These are phyloP conservation scores for Anodontia alba DNA, from an alignment of 2,888 invertebrate genomes.

Conservation along the genomic window DNA sequence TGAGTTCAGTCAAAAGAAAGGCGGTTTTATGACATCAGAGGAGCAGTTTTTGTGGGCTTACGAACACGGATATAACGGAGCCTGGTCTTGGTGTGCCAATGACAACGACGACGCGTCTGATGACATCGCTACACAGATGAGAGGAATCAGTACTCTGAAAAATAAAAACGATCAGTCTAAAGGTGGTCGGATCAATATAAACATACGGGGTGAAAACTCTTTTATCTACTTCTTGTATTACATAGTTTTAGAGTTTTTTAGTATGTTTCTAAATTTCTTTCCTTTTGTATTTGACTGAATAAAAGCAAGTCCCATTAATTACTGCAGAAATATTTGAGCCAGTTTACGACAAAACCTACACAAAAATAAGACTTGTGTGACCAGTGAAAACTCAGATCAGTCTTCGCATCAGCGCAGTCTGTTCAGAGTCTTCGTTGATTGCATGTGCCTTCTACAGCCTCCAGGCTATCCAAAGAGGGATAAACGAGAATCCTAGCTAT, in stretches of 20 bases:
- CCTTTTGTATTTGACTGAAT: neutral
- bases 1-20: slow-evolving; percentile 69
- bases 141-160: slow-evolving; percentile 47
- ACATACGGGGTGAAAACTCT: neutral
- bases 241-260: neutral
- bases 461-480: too few species aligned
- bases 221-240: neutral
- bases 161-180: slow-evolving; percentile 57
- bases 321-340: too few species aligned
- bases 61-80: slow-evolving; percentile 61
- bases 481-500: too few species aligned
- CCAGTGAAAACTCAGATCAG: too few species aligned
- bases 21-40: slow-evolving; percentile 50
- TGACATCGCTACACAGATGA: slow-evolving; percentile 43
- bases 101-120: slow-evolving; percentile 48
- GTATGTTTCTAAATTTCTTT: neutral
- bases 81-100: slow-evolving; percentile 63
- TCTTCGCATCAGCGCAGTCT: too few species aligned
- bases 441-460: too few species aligned
- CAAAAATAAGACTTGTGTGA: too few species aligned
- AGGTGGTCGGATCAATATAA: slow-evolving; percentile 60
- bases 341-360: too few species aligned
- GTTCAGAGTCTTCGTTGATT: too few species aligned
- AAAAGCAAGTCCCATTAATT: too few species aligned
- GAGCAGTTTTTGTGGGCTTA: slow-evolving; percentile 58